Base-by-base conservation (phyloP, 2,888 invertebrate species). In the Anarsia innoxiella region DNA sequence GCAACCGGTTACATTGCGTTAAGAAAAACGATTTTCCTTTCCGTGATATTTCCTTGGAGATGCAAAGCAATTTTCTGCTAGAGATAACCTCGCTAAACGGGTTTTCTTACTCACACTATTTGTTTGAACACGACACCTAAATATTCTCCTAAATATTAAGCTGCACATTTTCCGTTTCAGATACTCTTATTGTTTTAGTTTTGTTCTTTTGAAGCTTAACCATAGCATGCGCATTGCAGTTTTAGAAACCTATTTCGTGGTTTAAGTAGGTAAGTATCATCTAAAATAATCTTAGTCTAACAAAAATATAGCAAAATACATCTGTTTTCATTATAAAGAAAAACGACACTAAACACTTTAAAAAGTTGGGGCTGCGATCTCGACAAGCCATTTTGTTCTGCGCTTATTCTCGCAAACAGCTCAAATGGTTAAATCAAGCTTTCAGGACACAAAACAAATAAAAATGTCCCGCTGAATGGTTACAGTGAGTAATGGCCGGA, bases 1-100 rank as follows among this genome's bases (percentile, higher is more conserved):
- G 51, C 57, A 63, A 65, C 62, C 60, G 56, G 61, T 61, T 56
- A 60, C 53, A 62, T 59, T 61, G 64, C 59, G 70, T 68, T 66
- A 64, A 59, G 66, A 70, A 63, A 66, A 67, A 60, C 65, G 61
- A 58, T 71, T 71, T 67, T 61, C 67, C 59, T 62, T 51, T 56
- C 60, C 62, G 59, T 64, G 67, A 74, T 73, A 77, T 78, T 80
- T 74, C 79, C 77, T 79, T 71, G 56, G 78, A 79, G 79, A 79
- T 77, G 72, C 72, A 69, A 76, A 77, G 74, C 76, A 80, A 80
- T 80, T 79, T 80, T 77, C 77, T 78, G 69, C 69, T 60, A 73
- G 73, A 74, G 69, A 73, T 74, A 74, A 72, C 71, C 66, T 69
- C 60, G 68, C 62, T 71, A 69, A 71, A 67, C 69, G 68, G 59